A percentile compares a stretch with the other conserved stretches of the same genome.
Conservation (phyloP, 2,888 invertebrate species). For the Andrena dorsata region DNA sequence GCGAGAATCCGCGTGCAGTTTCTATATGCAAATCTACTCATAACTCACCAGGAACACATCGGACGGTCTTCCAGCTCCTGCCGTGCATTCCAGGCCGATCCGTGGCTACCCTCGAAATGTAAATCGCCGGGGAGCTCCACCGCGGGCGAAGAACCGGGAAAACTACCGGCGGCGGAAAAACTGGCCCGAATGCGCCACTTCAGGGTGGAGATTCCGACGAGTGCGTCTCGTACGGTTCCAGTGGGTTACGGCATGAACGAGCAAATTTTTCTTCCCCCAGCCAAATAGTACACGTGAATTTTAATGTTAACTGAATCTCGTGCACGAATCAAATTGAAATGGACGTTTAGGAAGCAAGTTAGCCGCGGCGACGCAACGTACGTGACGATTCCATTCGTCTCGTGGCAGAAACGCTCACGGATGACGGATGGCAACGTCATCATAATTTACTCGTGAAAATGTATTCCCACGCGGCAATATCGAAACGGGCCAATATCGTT, state of each 20-base stretch:
- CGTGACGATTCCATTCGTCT: conserved; percentile 55
- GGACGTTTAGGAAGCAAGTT: conserved; percentile 1
- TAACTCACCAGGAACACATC: conserved; percentile 74
- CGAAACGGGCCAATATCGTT: conserved; percentile 64
- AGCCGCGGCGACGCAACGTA: conserved; percentile 31
- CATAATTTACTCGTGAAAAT: conserved; percentile 59
- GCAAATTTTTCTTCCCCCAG: neutral
- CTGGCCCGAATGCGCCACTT: conserved; percentile 15
- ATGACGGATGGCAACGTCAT: conserved; percentile 53
- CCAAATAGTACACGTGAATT: neutral
- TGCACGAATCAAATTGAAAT: neutral
- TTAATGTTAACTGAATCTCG: neutral
- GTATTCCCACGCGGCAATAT: conserved; percentile 53
- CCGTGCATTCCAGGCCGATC: neutral
- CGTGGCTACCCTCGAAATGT: conserved; percentile 32
- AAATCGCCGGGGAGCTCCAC: conserved; percentile 22
- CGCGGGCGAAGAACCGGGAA: neutral
- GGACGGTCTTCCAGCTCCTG: conserved; percentile 48
- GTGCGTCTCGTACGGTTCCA: neutral
- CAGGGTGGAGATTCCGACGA: neutral
- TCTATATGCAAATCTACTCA: conserved; percentile 81
- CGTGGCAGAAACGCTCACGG: conserved; percentile 31
- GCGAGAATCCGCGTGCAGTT: conserved; percentile 76
- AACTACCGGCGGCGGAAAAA: conserved; percentile 10
- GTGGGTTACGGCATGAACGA: too few species aligned